Percentiles rank a stretch among this genome's conserved stretches.
phyloP scores from a whole-genome alignment of 2,888 invertebrate genomes.

The Cylindroiulus punctatus region DNA sequence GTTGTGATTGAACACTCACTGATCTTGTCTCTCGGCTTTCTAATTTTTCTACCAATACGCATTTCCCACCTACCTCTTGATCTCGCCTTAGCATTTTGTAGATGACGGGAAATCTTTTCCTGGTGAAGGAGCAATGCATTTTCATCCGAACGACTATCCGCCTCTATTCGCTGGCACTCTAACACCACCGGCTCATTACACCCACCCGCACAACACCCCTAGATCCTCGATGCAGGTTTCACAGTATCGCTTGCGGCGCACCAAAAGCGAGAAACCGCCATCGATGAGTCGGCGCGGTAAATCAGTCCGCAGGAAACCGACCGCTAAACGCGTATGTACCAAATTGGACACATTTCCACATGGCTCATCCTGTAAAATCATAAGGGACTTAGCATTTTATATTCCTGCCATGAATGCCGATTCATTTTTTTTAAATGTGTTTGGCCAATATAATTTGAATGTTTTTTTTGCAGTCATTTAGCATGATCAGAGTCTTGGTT shows the following conservation, averaged over 20 bases:
- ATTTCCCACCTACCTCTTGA: not conserved
- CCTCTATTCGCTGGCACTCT: conserved; percentile 11
- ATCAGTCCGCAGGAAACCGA: conserved; percentile 37
- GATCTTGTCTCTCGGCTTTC: not conserved
- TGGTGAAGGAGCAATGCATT: conserved; percentile 2
- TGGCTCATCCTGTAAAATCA: not conserved
- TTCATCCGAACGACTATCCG: conserved; percentile 12
- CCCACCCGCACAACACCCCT: conserved; percentile 45
- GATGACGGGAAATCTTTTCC: conserved; percentile 30
- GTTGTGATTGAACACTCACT: not conserved
- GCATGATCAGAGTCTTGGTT: not conserved
- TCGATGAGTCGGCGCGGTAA: conserved; percentile 46
- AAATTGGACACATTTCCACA: not conserved
- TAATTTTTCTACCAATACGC: not conserved
- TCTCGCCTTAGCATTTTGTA: conserved; percentile 46
- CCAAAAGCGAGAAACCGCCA: conserved; percentile 56
- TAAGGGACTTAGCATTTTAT: not conserved
- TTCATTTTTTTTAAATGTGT: not conserved
- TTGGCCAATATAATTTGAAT: not conserved
- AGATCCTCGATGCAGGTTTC: conserved; percentile 51
- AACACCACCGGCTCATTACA: not conserved
- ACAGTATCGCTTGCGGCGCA: conserved; percentile 53
- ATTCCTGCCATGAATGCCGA: not conserved
- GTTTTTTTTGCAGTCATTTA: not conserved
- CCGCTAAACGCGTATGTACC: conserved; percentile 54